Evolutionary conservation across 2,797 vertebrate species (phyloP).

Genomic region (Bradypus variegatus): DNA sequence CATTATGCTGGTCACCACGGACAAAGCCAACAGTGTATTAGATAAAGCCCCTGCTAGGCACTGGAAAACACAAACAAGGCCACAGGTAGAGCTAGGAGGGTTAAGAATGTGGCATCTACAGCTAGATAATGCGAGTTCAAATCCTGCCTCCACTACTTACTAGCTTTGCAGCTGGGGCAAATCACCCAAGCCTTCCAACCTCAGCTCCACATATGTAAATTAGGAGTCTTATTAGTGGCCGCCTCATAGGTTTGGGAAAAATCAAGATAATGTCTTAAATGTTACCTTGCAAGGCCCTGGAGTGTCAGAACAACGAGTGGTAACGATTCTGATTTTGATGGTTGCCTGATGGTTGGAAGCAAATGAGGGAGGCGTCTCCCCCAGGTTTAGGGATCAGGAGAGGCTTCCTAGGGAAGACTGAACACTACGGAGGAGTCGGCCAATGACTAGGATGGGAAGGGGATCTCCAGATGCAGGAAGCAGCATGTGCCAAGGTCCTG

Average conservation of each 20-base stretch:
- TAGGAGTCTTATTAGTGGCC: neutral
- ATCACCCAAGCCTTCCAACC: neutral
- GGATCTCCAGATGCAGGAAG: neutral
- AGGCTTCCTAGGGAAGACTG: neutral
- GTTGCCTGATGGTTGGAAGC: neutral
- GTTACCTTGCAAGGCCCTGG: neutral
- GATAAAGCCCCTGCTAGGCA: neutral
- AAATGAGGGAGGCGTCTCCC: too few relatives aligned
- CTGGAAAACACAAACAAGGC: neutral
- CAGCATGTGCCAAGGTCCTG: neutral
- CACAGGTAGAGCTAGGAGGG: neutral
- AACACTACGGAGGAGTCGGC: neutral
- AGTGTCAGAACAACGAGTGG: neutral
- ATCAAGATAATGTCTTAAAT: neutral
- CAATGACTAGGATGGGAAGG: neutral
- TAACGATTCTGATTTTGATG: neutral
- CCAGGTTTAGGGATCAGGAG: neutral
- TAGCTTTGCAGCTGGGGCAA: neutral
- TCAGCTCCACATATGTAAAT: neutral
- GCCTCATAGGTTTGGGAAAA: neutral
- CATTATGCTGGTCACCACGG: neutral
- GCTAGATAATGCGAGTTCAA: neutral
- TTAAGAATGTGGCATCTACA: neutral
- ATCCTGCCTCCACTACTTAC: neutral
- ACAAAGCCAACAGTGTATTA: neutral